Conservation (phyloP, 2,797 vertebrate species). For the Sebastes diploproa region DNA sequence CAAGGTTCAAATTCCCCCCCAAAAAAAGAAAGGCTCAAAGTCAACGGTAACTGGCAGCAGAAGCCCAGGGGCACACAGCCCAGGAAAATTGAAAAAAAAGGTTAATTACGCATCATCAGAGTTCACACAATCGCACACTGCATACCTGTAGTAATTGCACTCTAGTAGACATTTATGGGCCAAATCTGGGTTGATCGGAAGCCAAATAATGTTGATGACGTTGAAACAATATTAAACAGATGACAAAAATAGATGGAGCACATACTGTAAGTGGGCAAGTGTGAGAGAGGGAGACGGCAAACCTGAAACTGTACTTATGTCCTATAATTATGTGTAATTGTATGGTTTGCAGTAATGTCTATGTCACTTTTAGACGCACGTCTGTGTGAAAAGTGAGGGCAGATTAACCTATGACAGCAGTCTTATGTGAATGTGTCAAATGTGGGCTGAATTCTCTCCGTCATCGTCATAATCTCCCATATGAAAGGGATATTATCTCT, state of each 20-base stretch:
- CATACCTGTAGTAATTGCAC: constrained; percentile 48
- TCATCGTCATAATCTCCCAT: not conserved
- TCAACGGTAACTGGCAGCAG: constrained; percentile 49
- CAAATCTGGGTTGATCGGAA: not conserved
- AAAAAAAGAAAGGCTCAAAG: constrained; percentile 34
- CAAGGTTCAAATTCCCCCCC: constrained; percentile 41
- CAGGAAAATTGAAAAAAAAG: constrained; percentile 49
- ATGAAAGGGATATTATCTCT: not conserved
- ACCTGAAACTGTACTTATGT: not conserved
- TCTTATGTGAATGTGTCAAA: not conserved
- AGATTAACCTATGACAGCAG: constrained; percentile 1
- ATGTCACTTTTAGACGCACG: not conserved
- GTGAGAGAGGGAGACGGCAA: not conserved
- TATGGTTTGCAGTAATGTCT: not conserved
- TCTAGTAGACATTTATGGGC: constrained; percentile 17
- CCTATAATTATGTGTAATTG: constrained; percentile 11
- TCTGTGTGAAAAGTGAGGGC: not conserved
- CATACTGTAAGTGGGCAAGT: not conserved
- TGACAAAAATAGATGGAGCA: not conserved
- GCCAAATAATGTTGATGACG: constrained; percentile 12
- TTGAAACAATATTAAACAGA: not conserved
- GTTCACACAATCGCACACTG: constrained; percentile 56
- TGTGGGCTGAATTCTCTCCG: not conserved
- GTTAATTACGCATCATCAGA: constrained; percentile 66
- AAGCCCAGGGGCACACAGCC: constrained; percentile 46